Percentiles rank a stretch among this genome's conserved stretches.
Conservation (phyloP, 2,888 invertebrate genomes). For the Merodon equestris region DNA sequence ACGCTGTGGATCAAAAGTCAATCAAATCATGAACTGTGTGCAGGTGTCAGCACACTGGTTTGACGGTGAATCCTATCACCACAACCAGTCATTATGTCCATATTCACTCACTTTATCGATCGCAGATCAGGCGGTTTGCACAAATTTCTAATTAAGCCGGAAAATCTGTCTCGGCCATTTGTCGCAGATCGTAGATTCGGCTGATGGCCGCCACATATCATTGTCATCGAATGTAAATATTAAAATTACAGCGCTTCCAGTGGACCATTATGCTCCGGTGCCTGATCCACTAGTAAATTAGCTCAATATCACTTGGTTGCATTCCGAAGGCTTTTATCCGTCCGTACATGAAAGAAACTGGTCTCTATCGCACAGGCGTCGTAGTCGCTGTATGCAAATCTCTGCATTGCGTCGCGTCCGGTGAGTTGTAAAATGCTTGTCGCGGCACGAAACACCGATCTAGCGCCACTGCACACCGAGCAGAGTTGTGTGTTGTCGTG, state of each 20-base stretch:
- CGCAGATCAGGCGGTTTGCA: background rate
- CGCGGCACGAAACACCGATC: conserved; percentile 32
- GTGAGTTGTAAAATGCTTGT: conserved; percentile 57
- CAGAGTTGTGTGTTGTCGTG: conserved; percentile 38
- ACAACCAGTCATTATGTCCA: conserved; percentile 56
- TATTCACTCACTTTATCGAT: conserved; percentile 36
- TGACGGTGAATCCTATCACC: conserved; percentile 48
- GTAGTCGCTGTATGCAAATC: conserved; percentile 62
- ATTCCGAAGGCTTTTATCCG: conserved; percentile 44
- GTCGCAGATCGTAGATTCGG: background rate
- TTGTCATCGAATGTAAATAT: conserved; percentile 57
- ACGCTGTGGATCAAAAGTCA: conserved; percentile 60
- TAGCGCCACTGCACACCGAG: conserved; percentile 48
- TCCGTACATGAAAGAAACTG: conserved; percentile 38
- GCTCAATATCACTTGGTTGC: conserved; percentile 48
- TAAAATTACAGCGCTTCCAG: conserved; percentile 52
- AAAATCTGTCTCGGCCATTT: conserved; percentile 6
- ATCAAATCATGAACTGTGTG: conserved; percentile 58
- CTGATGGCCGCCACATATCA: conserved; percentile 27
- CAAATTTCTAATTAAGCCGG: conserved; percentile 31
- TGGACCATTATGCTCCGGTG: conserved; percentile 30
- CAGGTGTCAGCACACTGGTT: conserved; percentile 37
- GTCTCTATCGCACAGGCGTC: conserved; percentile 44
- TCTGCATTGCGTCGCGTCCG: conserved; percentile 28
- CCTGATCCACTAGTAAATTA: conserved; percentile 31